Conservation (phyloP, 2,888 invertebrate species). For the Eupithecia subfuscata region DNA sequence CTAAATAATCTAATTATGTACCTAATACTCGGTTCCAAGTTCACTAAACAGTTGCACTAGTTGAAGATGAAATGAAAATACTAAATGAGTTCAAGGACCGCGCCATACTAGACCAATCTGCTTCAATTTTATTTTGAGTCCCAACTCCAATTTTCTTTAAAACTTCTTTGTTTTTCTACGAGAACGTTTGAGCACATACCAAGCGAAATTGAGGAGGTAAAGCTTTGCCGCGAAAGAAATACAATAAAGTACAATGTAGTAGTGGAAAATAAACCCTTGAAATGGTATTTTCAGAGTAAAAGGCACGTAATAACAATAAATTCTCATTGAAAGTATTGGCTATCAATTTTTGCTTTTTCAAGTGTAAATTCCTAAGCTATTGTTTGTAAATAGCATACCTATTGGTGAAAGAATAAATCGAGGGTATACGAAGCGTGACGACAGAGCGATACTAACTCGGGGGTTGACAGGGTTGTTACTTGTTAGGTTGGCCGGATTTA, state of each 20-base stretch:
- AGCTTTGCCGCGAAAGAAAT: slow-evolving; percentile 17
- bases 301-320: slow-evolving; percentile 37
- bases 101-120: slow-evolving; percentile 27
- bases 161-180: slow-evolving; percentile 28
- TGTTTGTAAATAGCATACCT: slow-evolving; percentile 50
- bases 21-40: neutral
- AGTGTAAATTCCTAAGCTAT: slow-evolving; percentile 51
- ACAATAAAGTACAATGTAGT: slow-evolving; percentile 22
- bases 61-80: slow-evolving; percentile 24
- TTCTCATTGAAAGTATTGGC: slow-evolving; percentile 36
- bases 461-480: slow-evolving; percentile 33
- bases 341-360: slow-evolving; percentile 43
- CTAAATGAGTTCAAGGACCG: slow-evolving; percentile 32
- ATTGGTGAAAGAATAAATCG: slow-evolving; percentile 72
- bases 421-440: slow-evolving; percentile 75
- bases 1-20: slow-evolving; percentile 10
- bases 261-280: slow-evolving; percentile 22
- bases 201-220: slow-evolving; percentile 18
- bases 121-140: slow-evolving; percentile 34
- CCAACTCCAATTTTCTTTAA: slow-evolving; percentile 27
- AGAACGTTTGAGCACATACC: slow-evolving; percentile 14
- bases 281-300: slow-evolving; percentile 29
- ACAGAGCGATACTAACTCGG: slow-evolving; percentile 73
- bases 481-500: slow-evolving; percentile 13
- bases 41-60: slow-evolving; percentile 15